phyloP scores from a whole-genome alignment of 2,797 vertebrate species.

The Oreonectes daqikongensis region DNA sequence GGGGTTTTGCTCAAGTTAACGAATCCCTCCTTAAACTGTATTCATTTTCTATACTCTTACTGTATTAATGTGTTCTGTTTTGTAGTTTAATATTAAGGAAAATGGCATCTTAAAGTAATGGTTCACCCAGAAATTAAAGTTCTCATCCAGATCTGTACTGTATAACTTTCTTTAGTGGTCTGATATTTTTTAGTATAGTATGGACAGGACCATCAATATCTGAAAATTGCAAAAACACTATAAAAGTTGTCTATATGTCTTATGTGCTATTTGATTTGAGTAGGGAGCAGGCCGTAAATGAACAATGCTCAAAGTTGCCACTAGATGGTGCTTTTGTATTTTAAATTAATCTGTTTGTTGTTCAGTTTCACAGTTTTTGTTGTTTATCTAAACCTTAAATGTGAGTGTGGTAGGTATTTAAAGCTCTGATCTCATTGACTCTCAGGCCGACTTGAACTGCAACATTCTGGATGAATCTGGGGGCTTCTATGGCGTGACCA shows the following conservation, averaged over 20 bases:
- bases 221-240: conserved; percentile 36
- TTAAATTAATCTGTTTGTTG: neutral
- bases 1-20: conserved; percentile 70
- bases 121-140: too few relatives aligned
- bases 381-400: neutral
- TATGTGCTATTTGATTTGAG: neutral
- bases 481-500: conserved; percentile 95
- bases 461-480: conserved; percentile 95
- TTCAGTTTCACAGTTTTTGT: neutral
- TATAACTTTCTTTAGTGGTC: neutral
- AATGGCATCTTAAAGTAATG: too few relatives aligned
- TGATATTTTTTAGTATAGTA: neutral
- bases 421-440: conserved; percentile 7
- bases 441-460: conserved; percentile 95
- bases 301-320: conserved; percentile 20
- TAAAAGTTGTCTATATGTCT: conserved; percentile 38
- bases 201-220: neutral
- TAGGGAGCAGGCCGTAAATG: neutral
- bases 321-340: conserved; percentile 46
- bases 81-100: too few relatives aligned
- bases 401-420: neutral
- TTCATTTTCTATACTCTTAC: too few relatives aligned
- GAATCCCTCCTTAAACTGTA: conserved; percentile 58
- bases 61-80: too few relatives aligned
- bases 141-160: too few relatives aligned